Conservation (phyloP, 2,888 invertebrate species). For the Orthosia gracilis region DNA sequence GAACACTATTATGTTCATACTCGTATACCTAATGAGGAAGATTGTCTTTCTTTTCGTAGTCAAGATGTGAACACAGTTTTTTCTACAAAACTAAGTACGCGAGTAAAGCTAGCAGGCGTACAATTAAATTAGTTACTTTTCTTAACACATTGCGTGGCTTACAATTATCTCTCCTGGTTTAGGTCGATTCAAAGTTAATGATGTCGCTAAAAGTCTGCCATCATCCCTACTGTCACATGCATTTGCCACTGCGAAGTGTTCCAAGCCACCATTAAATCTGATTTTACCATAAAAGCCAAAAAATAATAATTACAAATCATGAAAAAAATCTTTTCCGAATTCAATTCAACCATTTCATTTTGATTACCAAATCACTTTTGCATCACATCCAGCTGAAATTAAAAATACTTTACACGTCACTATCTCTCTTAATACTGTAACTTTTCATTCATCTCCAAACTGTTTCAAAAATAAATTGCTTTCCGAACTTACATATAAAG, state of each 20-base stretch:
- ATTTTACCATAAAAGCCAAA: too few species aligned
- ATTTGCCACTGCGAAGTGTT: too few species aligned
- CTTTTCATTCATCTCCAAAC: conserved; percentile 18
- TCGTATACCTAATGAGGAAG: background rate
- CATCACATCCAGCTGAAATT: background rate
- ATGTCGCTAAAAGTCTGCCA: too few species aligned
- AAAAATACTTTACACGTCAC: background rate
- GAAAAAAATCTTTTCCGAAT: too few species aligned
- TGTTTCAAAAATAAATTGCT: conserved; percentile 42
- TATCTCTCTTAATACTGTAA: conserved; percentile 5
- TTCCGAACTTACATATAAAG: conserved; percentile 48
- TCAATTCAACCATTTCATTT: too few species aligned
- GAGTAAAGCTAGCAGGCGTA: background rate
- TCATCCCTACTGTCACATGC: too few species aligned
- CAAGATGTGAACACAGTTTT: too few species aligned
- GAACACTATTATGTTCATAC: background rate
- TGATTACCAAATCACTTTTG: background rate
- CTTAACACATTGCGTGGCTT: background rate
- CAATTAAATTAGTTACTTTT: background rate
- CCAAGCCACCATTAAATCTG: too few species aligned
- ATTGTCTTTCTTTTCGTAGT: too few species aligned
- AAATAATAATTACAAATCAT: too few species aligned
- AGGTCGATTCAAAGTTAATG: too few species aligned
- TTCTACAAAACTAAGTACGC: background rate
- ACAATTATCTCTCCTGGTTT: background rate